Percentiles rank a stretch among this genome's conserved stretches.
These are phyloP conservation scores for Blennius ocellaris DNA, from an alignment of 2,113 vertebrate genomes.

Conservation along the genomic window DNA sequence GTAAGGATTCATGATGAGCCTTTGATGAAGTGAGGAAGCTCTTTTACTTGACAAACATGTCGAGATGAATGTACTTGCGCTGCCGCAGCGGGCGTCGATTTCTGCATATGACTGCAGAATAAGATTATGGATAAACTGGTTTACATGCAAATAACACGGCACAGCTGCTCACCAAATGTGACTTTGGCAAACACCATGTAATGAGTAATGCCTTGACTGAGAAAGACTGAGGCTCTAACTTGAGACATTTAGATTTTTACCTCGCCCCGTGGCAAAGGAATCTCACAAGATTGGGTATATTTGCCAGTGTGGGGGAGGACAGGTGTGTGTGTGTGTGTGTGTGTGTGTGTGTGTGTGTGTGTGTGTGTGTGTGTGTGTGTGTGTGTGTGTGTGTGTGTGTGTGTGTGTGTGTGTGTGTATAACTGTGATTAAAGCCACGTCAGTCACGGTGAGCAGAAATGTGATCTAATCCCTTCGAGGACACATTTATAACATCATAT, in stretches of 20 bases:
- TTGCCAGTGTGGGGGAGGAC: background rate
- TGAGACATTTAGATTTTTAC: background rate
- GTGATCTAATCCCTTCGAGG: conserved; percentile 18
- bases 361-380: conserved; percentile 10
- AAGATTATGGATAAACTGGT: conserved; percentile 55
- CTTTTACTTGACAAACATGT: no score
- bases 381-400: background rate
- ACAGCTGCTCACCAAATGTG: background rate
- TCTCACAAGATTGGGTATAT: background rate
- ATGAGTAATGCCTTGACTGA: background rate
- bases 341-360: conserved; percentile 25
- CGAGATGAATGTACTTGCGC: no score
- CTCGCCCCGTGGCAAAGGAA: background rate
- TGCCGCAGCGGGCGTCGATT: background rate
- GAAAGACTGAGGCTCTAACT: conserved; percentile 7
- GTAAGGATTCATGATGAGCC: no score
- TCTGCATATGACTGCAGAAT: conserved; percentile 7
- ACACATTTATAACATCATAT: conserved; percentile 26
- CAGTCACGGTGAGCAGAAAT: conserved; percentile 1
- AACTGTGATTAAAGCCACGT: conserved; percentile 10
- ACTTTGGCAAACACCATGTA: background rate
- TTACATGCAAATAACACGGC: conserved; percentile 25
- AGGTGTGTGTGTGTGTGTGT: conserved; percentile 14
- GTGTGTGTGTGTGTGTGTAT: background rate
- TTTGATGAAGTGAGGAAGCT: no score